Evolutionary conservation across 2,113 vertebrate genomes (phyloP).

Genomic region (Aphyosemion australe): DNA sequence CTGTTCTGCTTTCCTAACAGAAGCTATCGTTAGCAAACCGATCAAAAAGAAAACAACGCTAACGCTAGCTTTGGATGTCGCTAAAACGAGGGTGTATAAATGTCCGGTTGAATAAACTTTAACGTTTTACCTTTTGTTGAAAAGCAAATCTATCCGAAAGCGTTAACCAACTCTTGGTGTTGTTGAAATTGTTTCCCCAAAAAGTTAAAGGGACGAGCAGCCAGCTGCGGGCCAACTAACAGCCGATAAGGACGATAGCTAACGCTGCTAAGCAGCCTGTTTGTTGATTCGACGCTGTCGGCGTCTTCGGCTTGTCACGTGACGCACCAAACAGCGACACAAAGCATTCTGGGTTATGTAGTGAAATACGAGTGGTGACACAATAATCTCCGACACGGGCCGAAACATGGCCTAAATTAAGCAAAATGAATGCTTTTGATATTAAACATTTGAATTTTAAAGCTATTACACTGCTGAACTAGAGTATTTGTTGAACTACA

Average conservation of each 20-base stretch:
- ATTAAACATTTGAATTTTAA: no score
- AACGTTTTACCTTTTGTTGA: conserved; percentile 37
- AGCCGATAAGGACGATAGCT: conserved; percentile 47
- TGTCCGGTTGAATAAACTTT: conserved; percentile 1
- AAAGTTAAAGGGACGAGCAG: conserved; percentile 60
- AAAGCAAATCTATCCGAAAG: neutral
- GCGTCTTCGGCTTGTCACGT: conserved; percentile 59
- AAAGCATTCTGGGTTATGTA: conserved; percentile 48
- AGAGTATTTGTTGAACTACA: neutral
- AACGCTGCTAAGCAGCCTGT: conserved; percentile 59
- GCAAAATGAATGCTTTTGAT: no score
- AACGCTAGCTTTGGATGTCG: conserved; percentile 53
- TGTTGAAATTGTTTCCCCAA: conserved; percentile 52
- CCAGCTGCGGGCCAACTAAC: conserved; percentile 55
- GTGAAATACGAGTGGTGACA: neutral
- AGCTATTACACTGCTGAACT: no score
- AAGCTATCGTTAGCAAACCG: conserved; percentile 56
- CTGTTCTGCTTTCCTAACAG: conserved; percentile 50
- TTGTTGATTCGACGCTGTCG: conserved; percentile 58
- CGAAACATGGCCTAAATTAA: no score
- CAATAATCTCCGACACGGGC: no score
- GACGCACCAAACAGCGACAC: conserved; percentile 13
- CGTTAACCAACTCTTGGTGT: conserved; percentile 21
- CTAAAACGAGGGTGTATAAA: neutral
- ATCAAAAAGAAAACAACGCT: conserved; percentile 72